phyloP scores from a whole-genome alignment of 1,140 invertebrate species.

The Aphaenogaster floridana region DNA sequence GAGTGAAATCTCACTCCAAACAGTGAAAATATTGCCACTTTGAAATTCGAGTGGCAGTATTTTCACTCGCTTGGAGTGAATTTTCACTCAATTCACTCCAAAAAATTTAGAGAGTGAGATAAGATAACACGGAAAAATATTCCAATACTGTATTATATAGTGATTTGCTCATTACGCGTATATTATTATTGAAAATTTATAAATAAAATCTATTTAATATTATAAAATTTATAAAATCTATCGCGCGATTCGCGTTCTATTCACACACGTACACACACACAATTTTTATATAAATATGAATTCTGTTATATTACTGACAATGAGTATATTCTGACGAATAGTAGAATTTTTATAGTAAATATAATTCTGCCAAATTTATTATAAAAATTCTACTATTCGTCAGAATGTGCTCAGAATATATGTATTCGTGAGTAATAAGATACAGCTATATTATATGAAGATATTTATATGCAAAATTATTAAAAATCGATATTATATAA shows the following conservation, averaged over 20 bases:
- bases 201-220: neutral
- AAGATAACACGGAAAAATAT: too few relatives aligned
- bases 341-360: neutral
- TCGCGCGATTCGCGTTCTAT: neutral
- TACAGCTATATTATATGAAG: neutral
- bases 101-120: neutral
- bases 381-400: neutral
- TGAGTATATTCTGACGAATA: too few relatives aligned
- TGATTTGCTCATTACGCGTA: too few relatives aligned
- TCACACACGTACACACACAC: too few relatives aligned
- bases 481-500: neutral
- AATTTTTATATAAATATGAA: neutral
- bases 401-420: neutral
- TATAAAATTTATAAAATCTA: neutral
- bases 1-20: too few relatives aligned
- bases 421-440: neutral
- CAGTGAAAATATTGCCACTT: too few relatives aligned
- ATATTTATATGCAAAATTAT: neutral
- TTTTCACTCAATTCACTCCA: too few relatives aligned
- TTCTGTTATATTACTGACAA: too few relatives aligned
- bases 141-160: neutral
- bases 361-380: neutral
- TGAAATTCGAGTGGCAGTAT: too few relatives aligned
- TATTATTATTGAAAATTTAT: neutral
- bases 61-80: too few relatives aligned